A percentile compares a stretch with the other conserved stretches of the same genome.
phyloP scores from a whole-genome alignment of 2,888 invertebrate species.

The Hirtodrosophila cameraria region DNA sequence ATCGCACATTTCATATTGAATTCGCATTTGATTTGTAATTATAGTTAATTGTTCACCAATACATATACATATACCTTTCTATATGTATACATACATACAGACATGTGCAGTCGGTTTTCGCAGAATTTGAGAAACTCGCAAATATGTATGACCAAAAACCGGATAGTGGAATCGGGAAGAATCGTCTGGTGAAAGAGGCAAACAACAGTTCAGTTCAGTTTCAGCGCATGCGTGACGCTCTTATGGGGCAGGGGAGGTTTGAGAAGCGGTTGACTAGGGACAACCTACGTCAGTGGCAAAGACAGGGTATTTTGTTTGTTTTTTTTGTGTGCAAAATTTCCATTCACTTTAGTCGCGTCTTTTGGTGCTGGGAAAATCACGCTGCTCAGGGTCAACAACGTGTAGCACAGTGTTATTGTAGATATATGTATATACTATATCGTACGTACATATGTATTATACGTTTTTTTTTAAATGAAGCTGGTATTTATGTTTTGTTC shows the following conservation, averaged over 20 bases:
- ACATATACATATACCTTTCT: neutral
- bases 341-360: conserved; percentile 30
- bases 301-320: conserved; percentile 3
- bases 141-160: conserved; percentile 45
- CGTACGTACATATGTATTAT: conserved; percentile 10
- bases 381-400: conserved; percentile 60
- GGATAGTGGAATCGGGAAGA: conserved; percentile 16
- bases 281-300: neutral
- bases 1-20: conserved; percentile 41
- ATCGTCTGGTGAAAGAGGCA: conserved; percentile 14
- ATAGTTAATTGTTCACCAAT: conserved; percentile 18
- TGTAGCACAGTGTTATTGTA: conserved; percentile 31
- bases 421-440: conserved; percentile 1
- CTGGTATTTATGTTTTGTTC: conserved; percentile 11
- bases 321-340: conserved; percentile 39
- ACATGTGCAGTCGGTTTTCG: conserved; percentile 21
- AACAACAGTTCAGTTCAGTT: conserved; percentile 35
- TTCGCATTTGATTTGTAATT: conserved; percentile 54
- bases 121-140: conserved; percentile 53
- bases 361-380: conserved; percentile 42
- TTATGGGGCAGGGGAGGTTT: too few species aligned
- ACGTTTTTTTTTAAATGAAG: conserved; percentile 15
- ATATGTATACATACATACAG: conserved; percentile 3
- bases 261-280: too few species aligned
- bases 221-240: conserved; percentile 23